Conservation (phyloP, 2,888 invertebrate species). For the Yponomeuta plumbellus region DNA sequence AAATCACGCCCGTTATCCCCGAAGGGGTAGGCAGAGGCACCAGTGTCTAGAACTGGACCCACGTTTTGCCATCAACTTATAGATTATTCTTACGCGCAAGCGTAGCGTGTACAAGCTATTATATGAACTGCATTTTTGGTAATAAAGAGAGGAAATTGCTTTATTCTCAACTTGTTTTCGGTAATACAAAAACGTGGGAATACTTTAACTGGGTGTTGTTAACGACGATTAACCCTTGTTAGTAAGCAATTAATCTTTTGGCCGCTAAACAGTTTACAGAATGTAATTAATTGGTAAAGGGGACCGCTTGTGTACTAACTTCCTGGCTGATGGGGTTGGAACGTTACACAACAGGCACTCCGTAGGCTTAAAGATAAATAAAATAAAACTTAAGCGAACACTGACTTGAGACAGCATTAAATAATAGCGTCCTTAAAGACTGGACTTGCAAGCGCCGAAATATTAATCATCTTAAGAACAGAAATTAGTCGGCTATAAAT, state of each 20-base stretch:
- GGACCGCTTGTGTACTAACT: conserved; percentile 21
- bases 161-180: neutral
- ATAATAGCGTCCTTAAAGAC: conserved; percentile 4
- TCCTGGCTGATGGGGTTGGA: neutral
- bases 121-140: conserved; percentile 1
- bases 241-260: conserved; percentile 54
- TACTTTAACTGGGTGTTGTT: conserved; percentile 31
- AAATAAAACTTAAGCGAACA: neutral
- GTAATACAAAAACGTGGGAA: conserved; percentile 15
- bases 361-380: neutral
- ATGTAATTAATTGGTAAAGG: conserved; percentile 52
- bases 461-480: conserved; percentile 11
- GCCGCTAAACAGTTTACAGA: conserved; percentile 53
- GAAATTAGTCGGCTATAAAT: conserved; percentile 11
- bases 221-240: conserved; percentile 59
- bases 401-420: conserved; percentile 16
- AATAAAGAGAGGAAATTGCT: conserved; percentile 2
- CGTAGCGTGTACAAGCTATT: neutral
- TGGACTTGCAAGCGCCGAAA: neutral
- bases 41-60: too few species aligned
- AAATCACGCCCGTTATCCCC: too few species aligned
- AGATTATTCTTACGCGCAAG: neutral
- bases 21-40: too few species aligned
- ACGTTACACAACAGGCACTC: neutral
- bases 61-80: too few species aligned